Conservation (phyloP, 2,888 invertebrate genomes). For the Trissolcus brochymenae region DNA sequence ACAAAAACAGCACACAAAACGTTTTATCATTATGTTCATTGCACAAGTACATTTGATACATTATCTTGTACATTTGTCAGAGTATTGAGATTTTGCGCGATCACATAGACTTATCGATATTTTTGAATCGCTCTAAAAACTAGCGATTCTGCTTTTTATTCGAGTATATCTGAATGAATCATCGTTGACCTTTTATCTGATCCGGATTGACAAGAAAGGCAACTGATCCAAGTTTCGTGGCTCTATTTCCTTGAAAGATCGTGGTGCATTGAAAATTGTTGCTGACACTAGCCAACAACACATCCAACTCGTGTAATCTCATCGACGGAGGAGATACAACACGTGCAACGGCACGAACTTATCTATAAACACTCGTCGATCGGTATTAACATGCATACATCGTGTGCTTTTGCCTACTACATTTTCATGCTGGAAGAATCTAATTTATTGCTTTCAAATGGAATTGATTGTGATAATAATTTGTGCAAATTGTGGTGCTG, state of each 20-base stretch:
- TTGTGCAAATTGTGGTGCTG: no score
- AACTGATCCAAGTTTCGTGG: conserved; percentile 5
- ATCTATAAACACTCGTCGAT: conserved; percentile 22
- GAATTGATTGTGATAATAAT: conserved; percentile 12
- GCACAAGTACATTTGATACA: no score
- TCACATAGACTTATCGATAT: no score
- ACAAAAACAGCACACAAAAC: no score
- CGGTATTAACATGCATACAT: conserved; percentile 11
- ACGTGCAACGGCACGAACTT: conserved; percentile 11
- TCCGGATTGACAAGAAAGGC: conserved; percentile 1
- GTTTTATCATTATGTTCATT: no score
- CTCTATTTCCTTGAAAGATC: conserved; percentile 1
- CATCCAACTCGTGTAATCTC: conserved; percentile 24
- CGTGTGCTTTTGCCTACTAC: neutral
- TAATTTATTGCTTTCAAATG: conserved; percentile 15
- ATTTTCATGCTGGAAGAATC: conserved; percentile 2
- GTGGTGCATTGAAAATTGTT: neutral
- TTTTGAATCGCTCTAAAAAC: neutral
- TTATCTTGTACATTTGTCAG: no score
- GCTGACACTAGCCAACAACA: neutral
- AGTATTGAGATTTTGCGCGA: no score
- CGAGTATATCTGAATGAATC: conserved; percentile 4
- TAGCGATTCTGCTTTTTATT: neutral
- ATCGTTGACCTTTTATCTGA: conserved; percentile 2
- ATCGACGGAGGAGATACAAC: conserved; percentile 8